Evolutionary conservation across 2,797 vertebrate species (phyloP).

Genomic region (Rhadinocentrus ornatus): DNA sequence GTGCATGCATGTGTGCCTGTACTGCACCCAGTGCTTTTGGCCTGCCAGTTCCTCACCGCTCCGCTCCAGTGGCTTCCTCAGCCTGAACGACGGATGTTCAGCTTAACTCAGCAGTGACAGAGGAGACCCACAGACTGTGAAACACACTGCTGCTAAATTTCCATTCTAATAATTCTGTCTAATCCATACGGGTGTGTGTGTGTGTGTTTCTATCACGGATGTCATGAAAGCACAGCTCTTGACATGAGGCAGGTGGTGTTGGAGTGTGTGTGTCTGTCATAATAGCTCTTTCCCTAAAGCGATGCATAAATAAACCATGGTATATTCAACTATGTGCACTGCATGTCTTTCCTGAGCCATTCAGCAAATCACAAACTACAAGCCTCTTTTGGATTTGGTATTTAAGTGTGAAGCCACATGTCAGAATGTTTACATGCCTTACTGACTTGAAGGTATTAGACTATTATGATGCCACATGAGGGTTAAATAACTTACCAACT

Average conservation of each 20-base stretch:
- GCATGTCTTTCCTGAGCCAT: conserved; percentile 34
- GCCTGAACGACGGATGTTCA: conserved; percentile 71
- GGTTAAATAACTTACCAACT: conserved; percentile 83
- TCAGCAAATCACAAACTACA: conserved; percentile 50
- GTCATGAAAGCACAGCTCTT: conserved; percentile 53
- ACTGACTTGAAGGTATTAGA: neutral
- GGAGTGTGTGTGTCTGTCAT: conserved; percentile 44
- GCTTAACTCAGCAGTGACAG: conserved; percentile 77
- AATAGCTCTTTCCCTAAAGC: conserved; percentile 54
- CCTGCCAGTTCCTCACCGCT: conserved; percentile 68
- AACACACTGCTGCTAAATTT: conserved; percentile 75
- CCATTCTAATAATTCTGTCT: conserved; percentile 74
- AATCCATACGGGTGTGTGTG: conserved; percentile 55
- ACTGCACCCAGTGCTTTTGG: conserved; percentile 49
- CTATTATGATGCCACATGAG: neutral
- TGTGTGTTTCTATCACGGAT: conserved; percentile 37
- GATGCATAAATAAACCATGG: conserved; percentile 74
- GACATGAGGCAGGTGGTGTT: conserved; percentile 68
- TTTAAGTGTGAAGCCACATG: conserved; percentile 50
- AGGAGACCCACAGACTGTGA: conserved; percentile 72
- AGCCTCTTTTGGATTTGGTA: conserved; percentile 24
- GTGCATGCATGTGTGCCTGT: conserved; percentile 30
- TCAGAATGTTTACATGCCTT: conserved; percentile 23
- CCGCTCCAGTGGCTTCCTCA: conserved; percentile 72
- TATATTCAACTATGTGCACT: conserved; percentile 46